Conservation (phyloP, 1,140 invertebrate species). For the Delia radicum region DNA sequence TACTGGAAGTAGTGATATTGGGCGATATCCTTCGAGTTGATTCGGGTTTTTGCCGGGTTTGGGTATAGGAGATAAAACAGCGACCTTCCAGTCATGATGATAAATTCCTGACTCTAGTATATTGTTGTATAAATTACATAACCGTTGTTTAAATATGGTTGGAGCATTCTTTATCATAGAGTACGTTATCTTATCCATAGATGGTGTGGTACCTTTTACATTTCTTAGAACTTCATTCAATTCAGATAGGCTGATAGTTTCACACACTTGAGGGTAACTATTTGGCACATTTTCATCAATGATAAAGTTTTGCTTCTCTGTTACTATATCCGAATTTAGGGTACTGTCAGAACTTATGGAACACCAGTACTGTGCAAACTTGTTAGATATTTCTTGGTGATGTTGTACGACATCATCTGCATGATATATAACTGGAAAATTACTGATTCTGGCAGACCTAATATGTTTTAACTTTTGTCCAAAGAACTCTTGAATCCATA, state of each 20-base stretch:
- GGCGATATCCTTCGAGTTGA: background rate
- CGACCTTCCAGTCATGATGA: background rate
- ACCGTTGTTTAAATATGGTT: background rate
- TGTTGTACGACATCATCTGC: background rate
- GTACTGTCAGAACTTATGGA: background rate
- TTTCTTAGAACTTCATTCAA: background rate
- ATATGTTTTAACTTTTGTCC: background rate
- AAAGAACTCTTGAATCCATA: background rate
- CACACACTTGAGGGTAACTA: background rate
- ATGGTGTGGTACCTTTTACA: background rate
- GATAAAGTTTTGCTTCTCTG: background rate
- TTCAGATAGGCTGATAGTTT: background rate
- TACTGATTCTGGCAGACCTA: background rate
- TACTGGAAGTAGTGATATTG: background rate
- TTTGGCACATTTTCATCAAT: background rate
- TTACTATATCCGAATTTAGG: background rate
- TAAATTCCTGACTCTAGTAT: background rate
- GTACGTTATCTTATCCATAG: background rate
- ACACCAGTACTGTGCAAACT: background rate
- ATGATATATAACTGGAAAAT: background rate
- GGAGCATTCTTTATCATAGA: background rate
- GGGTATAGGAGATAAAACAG: background rate
- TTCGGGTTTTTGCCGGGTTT: background rate
- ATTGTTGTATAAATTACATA: background rate
- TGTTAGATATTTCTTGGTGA: background rate